Evolutionary conservation across 2,797 vertebrate genomes (phyloP), one percentile per base, ranked within the genome.

Genomic region (Buceros bicornis): DNA sequence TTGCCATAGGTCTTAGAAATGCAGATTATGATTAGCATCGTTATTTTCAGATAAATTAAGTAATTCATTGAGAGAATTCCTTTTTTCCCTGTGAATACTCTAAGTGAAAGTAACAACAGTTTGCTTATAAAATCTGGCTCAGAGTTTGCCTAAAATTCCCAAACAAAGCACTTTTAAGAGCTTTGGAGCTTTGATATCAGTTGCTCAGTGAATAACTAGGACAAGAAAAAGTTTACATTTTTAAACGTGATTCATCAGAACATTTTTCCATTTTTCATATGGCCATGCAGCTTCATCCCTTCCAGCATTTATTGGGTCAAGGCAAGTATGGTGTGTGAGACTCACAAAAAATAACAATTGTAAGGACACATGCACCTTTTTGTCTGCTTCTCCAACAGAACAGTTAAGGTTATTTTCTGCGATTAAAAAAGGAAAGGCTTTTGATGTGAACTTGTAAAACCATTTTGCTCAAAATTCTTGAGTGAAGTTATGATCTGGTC

Each of bases 231-330:
- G 3, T 50, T 82, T 76, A 11, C 10, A 2, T 9, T 71, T 69
- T 64, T 91, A 79, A 60, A 67, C 13, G 16, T 43, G 56, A 80
- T 24, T 85, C 19, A 10, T 83, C 45, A 81, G 43, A 78, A 53
- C 60, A 20, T 67, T 94, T 84, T 93, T 67, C 25, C 17, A 2
- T 90, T 94, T 90, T 94, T 93, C 35, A 51, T 93, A 88, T 95
- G 40, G 8, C 42, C 11, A 14, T 85, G 70, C 18, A 53, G 40
- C 87, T 93, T 85, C 50, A 48, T 64, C 33, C 20, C 57, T 91
- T 93, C 50, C 22, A 66, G 33, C 20, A 60, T 28, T 95, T 89
- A 90, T 40, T 74, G 62, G 67, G 57, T 80, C 66, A 90, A 79
- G 45, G 28, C 51, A 72, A 81, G 43, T 35, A 51, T 22, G 9